Evolutionary conservation across 2,113 vertebrate genomes (phyloP), one percentile per base, ranked within the genome.

Genomic region (Pao palembangensis): DNA sequence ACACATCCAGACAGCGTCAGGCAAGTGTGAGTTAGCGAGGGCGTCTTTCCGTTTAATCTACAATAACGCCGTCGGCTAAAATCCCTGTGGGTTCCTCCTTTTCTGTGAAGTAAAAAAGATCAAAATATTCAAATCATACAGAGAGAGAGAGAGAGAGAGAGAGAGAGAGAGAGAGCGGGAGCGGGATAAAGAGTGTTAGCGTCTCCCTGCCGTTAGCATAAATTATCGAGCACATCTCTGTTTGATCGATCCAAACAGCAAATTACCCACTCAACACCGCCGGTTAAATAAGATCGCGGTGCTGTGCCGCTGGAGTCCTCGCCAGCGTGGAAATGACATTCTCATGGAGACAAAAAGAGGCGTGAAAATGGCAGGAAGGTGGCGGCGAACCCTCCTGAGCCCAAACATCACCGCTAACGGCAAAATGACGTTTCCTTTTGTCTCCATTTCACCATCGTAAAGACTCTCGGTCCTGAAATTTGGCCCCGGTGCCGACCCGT

Each of bases 81-180:
- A 47, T 6, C 44, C 15, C 8, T 6, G 55, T 67, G 67, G 20
- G 50, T 21, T 28, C 10, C 47, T 58, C 56, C 55, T 21, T 50
- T 52, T 16, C 73, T 55, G 23, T 34, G 60, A 59, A 67, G 23
- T 38, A 63, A 59, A 67, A 61, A 61, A 79, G 58, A 56, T 55
- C 55, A 15, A 72, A 67, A 77, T 55, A 71, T 67, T 63, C 8
- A 60, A 49, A 58, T 49, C n/a, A n/a, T n/a, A n/a, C n/a, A n/a
- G n/a, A n/a, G n/a, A n/a, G n/a, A n/a, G n/a, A n/a, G n/a, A n/a
- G 0, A 42, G 57, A 34, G 58, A 54, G 13, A 55, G 48, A 58
- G 18, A 49, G 38, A 57, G 38, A 41, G 42, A 19, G 51, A 34
- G 62, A 3, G 44, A 38, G 54, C 17, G 17, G 8, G 16, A 48